Evolutionary conservation across 2,113 vertebrate species (phyloP), one percentile per base, ranked within the genome.

Genomic region (Pterocles burchelli): DNA sequence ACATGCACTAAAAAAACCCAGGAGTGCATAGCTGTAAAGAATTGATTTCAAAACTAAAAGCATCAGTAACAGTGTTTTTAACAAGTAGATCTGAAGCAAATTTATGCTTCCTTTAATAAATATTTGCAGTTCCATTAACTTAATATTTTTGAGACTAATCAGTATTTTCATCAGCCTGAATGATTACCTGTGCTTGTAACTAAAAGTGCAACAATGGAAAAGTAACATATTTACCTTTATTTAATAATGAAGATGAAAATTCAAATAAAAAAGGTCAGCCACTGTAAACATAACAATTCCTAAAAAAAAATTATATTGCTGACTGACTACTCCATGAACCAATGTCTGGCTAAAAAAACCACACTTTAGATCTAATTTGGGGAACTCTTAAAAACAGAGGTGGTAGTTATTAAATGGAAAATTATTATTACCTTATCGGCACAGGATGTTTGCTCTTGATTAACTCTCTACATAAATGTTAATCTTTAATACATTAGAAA

Each of bases 381-480:
- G 38, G 38, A 77, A 70, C 19, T 38, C 57, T 78, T 75, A 61
- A 74, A 96, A 91, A 79, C 7, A 91, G n/a, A 7, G 12, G 2
- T 31, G 12, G 2, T 31, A 15, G 63, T 75, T 52, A 82, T 29
- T 41, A 91, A 84, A 84, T 4, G 7, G 17, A 63, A 43, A 89
- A 20, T n/a, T 9, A 63, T 75, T 95, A 93, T 68, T 79, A 79
- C 43, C 16, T 77, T 81, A 63, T 38, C 2, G 13, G 26, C 59
- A 89, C 38, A 85, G 73, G 61, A 89, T 68, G n/a, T 67, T 91
- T 95, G 78, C 65, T 89, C 33, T 10, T 41, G 29, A 93, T 93
- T 75, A 91, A 75, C 66, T 63, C 81, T 65, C 61, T 85, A 48
- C 33, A 45, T 28, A 72, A 29, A 51, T 11, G 8, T 82, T 89